Conservation (phyloP, 2,888 invertebrate genomes). For the Tenthredo livida region DNA sequence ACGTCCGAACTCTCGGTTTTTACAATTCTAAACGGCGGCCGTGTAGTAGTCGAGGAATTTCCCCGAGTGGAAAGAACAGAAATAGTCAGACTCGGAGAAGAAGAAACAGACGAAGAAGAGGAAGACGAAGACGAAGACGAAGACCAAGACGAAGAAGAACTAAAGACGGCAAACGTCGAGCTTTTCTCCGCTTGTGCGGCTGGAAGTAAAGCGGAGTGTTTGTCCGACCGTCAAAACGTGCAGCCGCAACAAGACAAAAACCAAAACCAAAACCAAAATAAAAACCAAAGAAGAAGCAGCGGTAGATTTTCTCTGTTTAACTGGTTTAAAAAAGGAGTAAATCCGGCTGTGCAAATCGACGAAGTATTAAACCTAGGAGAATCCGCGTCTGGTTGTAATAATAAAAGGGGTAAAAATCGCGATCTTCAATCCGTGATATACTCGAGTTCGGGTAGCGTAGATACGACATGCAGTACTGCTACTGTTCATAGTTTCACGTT, state of each 20-base stretch:
- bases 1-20: not conserved
- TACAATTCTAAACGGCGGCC: conserved; percentile 57
- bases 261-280: not conserved
- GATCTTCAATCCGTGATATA: conserved; percentile 64
- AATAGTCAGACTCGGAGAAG: conserved; percentile 56
- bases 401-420: conserved; percentile 49
- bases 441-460: conserved; percentile 83
- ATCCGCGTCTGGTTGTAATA: not conserved
- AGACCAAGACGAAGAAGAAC: not conserved
- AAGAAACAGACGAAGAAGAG: not conserved
- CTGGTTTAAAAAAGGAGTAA: conserved; percentile 84
- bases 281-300: conserved; percentile 65
- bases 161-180: not conserved
- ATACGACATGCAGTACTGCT: conserved; percentile 86
- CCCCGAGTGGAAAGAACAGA: conserved; percentile 54
- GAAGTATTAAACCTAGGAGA: not conserved
- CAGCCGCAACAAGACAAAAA: not conserved
- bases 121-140: not conserved
- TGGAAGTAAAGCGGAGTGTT: conserved; percentile 18
- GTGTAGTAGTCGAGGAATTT: conserved; percentile 49
- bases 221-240: conserved; percentile 1
- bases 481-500: conserved; percentile 88
- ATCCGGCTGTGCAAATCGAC: conserved; percentile 57
- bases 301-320: conserved; percentile 84
- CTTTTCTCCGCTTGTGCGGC: not conserved